phyloP scores from a whole-genome alignment of 2,797 vertebrate species.

The Tokudaia tokunoshimensis region DNA sequence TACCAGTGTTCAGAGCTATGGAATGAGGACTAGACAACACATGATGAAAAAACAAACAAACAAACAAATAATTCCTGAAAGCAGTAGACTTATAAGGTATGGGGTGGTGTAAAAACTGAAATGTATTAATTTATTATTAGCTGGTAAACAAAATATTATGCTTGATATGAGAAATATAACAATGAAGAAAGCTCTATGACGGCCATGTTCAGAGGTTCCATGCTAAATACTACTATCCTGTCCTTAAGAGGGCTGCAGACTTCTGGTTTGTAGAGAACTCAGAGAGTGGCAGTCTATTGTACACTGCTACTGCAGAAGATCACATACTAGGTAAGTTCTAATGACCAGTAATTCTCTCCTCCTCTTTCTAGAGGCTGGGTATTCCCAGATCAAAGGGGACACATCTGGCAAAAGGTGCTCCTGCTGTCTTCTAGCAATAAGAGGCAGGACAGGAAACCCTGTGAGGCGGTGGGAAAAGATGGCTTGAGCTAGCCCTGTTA shows the following conservation, averaged over 20 bases:
- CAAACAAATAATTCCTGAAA: background rate
- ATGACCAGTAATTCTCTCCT: background rate
- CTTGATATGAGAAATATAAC: background rate
- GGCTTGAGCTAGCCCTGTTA: background rate
- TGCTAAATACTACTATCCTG: background rate
- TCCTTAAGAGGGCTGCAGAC: background rate
- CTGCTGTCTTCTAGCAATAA: background rate
- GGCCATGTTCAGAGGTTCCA: background rate
- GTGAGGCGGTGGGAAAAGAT: fast-evolving
- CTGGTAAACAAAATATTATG: background rate
- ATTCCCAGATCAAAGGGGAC: background rate
- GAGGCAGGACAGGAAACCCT: background rate
- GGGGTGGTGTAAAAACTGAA: background rate
- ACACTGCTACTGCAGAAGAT: background rate
- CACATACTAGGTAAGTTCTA: background rate
- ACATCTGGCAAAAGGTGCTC: background rate
- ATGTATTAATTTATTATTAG: background rate
- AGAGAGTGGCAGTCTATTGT: background rate
- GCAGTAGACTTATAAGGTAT: background rate
- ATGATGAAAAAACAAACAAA: background rate
- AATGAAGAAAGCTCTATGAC: background rate
- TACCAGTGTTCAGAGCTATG: background rate
- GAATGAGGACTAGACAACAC: background rate
- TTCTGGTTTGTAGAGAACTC: background rate
- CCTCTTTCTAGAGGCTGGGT: background rate